A percentile compares a stretch with the other conserved stretches of the same genome.
Evolutionary conservation across 1,140 invertebrate species (phyloP).

Genomic region (Nomia melanderi): DNA sequence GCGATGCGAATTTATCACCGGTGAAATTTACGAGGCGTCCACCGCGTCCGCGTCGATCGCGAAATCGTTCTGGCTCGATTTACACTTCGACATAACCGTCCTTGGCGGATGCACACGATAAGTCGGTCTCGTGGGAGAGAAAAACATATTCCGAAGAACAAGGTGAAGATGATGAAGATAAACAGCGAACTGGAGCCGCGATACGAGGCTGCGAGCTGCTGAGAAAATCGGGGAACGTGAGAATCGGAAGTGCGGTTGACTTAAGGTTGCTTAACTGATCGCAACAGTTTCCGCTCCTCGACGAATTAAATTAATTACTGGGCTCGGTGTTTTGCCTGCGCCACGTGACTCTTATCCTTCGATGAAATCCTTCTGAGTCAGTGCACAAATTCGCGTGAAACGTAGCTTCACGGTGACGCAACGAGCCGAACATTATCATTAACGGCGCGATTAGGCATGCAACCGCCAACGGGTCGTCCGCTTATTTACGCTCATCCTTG

Average conservation of each 20-base stretch:
- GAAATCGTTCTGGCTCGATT: neutral
- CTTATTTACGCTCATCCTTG: constrained; percentile 41
- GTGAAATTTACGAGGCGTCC: neutral
- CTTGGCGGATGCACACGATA: neutral
- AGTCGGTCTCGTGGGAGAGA: neutral
- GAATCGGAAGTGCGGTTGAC: neutral
- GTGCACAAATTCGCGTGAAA: constrained; percentile 20
- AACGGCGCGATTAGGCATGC: constrained; percentile 25
- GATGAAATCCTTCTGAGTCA: neutral
- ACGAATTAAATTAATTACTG: neutral
- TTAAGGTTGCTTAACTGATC: neutral
- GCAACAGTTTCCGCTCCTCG: neutral
- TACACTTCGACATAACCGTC: neutral
- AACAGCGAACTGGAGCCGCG: neutral
- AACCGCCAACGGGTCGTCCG: neutral
- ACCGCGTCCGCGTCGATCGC: neutral
- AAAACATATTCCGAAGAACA: neutral
- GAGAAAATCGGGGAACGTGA: neutral
- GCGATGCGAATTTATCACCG: neutral
- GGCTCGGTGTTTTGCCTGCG: too few relatives aligned
- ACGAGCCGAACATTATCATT: constrained; percentile 27
- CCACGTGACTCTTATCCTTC: neutral
- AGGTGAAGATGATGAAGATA: neutral
- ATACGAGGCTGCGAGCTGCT: neutral
- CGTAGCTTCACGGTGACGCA: constrained; percentile 9